These are phyloP conservation scores for Lasiommata megera DNA, from an alignment of 2,888 invertebrate genomes.

Conservation along the genomic window DNA sequence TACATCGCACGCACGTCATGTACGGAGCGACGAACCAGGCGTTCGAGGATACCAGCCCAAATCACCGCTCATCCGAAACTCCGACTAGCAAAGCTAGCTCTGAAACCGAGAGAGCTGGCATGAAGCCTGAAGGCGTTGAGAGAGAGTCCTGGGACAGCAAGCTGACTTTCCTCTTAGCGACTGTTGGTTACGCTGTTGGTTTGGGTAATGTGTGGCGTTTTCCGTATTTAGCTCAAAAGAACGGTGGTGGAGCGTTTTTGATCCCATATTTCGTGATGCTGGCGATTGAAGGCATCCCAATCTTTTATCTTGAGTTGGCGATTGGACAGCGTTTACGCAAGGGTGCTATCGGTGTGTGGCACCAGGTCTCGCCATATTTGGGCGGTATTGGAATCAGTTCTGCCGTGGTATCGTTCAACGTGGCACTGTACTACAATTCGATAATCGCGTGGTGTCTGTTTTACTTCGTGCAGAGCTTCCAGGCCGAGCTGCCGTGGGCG, in stretches of 20 bases:
- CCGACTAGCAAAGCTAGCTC: slow-evolving; percentile 84
- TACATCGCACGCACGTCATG: slow-evolving; percentile 76
- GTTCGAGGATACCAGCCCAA: slow-evolving; percentile 82
- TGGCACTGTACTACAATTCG: slow-evolving; percentile 98
- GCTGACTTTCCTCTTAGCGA: slow-evolving; percentile 94
- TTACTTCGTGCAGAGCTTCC: slow-evolving; percentile 96
- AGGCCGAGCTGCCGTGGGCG: slow-evolving; percentile 94
- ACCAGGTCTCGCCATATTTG: slow-evolving; percentile 93
- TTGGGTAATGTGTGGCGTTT: slow-evolving; percentile 98
- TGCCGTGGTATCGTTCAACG: slow-evolving; percentile 97
- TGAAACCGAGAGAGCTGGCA: slow-evolving; percentile 83
- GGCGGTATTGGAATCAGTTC: slow-evolving; percentile 96
- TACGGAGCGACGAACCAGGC: slow-evolving; percentile 95
- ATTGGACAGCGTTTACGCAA: slow-evolving; percentile 96
- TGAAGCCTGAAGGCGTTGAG: slow-evolving; percentile 87
- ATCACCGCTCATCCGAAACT: slow-evolving; percentile 63
- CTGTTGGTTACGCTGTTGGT: slow-evolving; percentile 97
- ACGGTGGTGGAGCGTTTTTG: slow-evolving; percentile 97
- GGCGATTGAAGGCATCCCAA: slow-evolving; percentile 96
- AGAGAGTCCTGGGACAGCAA: slow-evolving; percentile 97
- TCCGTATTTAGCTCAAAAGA: slow-evolving; percentile 96
- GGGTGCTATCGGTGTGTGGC: slow-evolving; percentile 97
- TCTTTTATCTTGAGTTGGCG: slow-evolving; percentile 97
- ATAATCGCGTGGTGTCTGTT: slow-evolving; percentile 99
- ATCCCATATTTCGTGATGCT: slow-evolving; percentile 98